These are phyloP conservation scores for Ametastegia equiseti DNA, from an alignment of 2,888 invertebrate genomes.

Conservation along the genomic window DNA sequence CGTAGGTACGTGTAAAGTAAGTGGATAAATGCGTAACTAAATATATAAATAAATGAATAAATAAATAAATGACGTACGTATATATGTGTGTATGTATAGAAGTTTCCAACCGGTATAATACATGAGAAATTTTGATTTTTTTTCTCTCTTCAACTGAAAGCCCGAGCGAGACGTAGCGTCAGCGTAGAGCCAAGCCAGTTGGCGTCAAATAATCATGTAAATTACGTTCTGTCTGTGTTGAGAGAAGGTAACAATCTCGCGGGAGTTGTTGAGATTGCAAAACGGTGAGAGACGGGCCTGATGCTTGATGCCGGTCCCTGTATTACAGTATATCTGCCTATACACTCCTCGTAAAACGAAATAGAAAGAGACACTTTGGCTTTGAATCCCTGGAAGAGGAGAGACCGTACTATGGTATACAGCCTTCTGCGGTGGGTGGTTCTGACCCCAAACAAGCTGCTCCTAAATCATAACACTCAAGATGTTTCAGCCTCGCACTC, in stretches of 20 bases:
- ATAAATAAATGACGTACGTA: not conserved
- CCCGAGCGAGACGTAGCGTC: conserved; percentile 3
- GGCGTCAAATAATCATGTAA: conserved; percentile 46
- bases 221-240: conserved; percentile 35
- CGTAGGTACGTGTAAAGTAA: not conserved
- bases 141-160: not conserved
- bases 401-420: conserved; percentile 23
- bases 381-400: conserved; percentile 41
- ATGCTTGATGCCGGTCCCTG: too few relatives aligned
- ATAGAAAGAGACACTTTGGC: conserved; percentile 45
- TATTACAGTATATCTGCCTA: not conserved
- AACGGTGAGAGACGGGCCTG: conserved; percentile 15
- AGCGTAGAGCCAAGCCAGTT: conserved; percentile 26
- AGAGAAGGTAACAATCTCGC: conserved; percentile 28
- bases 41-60: not conserved
- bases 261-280: conserved; percentile 39
- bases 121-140: conserved; percentile 6
- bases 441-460: conserved; percentile 24
- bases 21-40: not conserved
- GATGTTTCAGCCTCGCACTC: not conserved
- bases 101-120: conserved; percentile 14
- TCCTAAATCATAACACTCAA: conserved; percentile 31
- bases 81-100: not conserved
- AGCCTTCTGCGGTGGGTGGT: conserved; percentile 41
- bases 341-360: conserved; percentile 33